These are phyloP conservation scores for Cinara cedri DNA, from an alignment of 2,888 invertebrate species.

Conservation along the genomic window DNA sequence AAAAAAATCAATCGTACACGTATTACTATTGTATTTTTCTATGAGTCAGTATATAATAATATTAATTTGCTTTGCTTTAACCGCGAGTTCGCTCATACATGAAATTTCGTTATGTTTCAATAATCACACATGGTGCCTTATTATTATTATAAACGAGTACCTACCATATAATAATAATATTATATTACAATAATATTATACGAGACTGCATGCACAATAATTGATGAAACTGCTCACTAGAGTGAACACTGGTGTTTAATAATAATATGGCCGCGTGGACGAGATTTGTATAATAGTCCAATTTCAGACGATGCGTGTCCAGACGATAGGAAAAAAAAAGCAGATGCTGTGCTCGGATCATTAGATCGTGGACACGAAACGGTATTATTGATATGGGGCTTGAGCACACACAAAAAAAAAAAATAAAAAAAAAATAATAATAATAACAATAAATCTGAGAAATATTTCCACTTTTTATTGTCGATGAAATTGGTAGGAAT, in stretches of 20 bases:
- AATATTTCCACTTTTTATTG: slow-evolving; percentile 30
- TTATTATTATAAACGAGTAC: slow-evolving; percentile 39
- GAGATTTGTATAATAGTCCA: slow-evolving; percentile 42
- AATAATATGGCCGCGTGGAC: slow-evolving; percentile 38
- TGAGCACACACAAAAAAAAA: slow-evolving; percentile 44
- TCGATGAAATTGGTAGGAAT: background rate
- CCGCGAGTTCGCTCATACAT: slow-evolving; percentile 56
- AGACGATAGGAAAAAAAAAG: slow-evolving; percentile 40
- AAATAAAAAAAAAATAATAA: too few species aligned
- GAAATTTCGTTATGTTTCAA: slow-evolving; percentile 56
- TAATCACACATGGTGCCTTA: slow-evolving; percentile 53
- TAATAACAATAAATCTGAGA: slow-evolving; percentile 27
- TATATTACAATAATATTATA: too few species aligned
- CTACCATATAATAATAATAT: slow-evolving; percentile 16
- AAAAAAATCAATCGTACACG: slow-evolving; percentile 4
- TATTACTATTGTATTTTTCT: slow-evolving; percentile 3
- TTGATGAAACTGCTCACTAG: slow-evolving; percentile 49
- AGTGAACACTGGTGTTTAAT: slow-evolving; percentile 46
- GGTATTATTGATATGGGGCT: slow-evolving; percentile 52
- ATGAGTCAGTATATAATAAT: slow-evolving; percentile 31
- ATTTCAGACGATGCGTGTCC: slow-evolving; percentile 55
- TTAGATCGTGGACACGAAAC: slow-evolving; percentile 53
- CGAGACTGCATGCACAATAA: slow-evolving; percentile 34
- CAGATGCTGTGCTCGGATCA: slow-evolving; percentile 55
- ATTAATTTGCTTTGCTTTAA: slow-evolving; percentile 52